Evolutionary conservation across 2,113 vertebrate genomes (phyloP), one percentile per base, ranked within the genome.

Genomic region (Elgaria multicarinata): DNA sequence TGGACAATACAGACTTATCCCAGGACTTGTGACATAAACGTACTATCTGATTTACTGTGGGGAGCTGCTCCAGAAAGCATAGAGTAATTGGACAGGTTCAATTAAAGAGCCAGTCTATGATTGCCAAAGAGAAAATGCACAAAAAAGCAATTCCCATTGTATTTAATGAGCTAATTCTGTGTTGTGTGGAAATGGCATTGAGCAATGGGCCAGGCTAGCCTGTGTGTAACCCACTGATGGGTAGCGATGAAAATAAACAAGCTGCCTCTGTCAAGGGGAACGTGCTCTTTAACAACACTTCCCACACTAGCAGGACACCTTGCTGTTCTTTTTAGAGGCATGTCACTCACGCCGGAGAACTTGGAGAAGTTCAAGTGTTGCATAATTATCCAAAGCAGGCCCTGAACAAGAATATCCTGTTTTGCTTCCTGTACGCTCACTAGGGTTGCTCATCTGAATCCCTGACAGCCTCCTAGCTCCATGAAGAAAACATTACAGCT

Each of bases 341-440:
- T 92, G 89, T 93, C 92, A 93, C 39, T 88, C 89, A 6, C 93
- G 92, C 95, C 91, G 95, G 94, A 97, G 96, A 94, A 96, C 64
- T 95, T 93, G 93, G 93, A 92, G 81, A 96, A 95, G 95, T 97
- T 97, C 96, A 96, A 97, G 95, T 96, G 96, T 94, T 97, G 95
- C 93, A 94, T 97, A 96, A 97, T 97, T 97, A 97, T 94, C 96
- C 94, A 95, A 96, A 96, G 94, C 96, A 96, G 92, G 84, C 93
- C 94, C 96, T 95, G 89, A 93, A 97, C 94, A 97, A 97, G 96
- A 97, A 97, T 96, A 97, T 98, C 97, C 96, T 96, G 95, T 97
- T 97, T 97, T 96, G 96, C 96, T 97, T 98, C 97, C 97, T 97
- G 96, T 94, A 93, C 94, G 94, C 96, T 97, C 96, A 95, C 96